phyloP scores from a whole-genome alignment of 2,888 invertebrate genomes.

The Chirona hameri region DNA sequence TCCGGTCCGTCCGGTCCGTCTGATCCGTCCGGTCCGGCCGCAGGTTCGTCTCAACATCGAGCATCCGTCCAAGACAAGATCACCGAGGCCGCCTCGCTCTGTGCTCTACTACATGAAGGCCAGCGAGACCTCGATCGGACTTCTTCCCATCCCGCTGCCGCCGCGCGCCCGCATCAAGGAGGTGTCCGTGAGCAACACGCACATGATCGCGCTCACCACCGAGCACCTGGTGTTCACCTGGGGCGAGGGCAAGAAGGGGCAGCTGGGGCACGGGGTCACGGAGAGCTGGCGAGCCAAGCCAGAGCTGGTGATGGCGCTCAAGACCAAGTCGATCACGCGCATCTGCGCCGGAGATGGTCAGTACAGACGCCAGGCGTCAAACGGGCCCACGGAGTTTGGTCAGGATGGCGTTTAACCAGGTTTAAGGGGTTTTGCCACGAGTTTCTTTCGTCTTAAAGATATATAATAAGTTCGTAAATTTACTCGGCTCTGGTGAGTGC shows the following conservation, averaged over 20 bases:
- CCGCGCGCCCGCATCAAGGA: constrained; percentile 49
- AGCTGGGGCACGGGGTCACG: constrained; percentile 57
- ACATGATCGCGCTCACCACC: constrained; percentile 56
- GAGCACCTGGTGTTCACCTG: constrained; percentile 64
- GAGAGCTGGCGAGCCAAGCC: constrained; percentile 57
- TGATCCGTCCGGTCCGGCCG: no score
- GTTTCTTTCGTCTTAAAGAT: no score
- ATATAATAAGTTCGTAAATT: no score
- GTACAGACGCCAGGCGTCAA: background rate
- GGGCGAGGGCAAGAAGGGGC: constrained; percentile 64
- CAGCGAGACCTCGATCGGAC: constrained; percentile 52
- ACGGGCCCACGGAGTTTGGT: no score
- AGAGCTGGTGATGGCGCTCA: constrained; percentile 57
- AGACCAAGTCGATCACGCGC: constrained; percentile 59
- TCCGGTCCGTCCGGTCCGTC: no score
- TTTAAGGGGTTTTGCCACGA: no score
- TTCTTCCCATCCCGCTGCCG: constrained; percentile 57
- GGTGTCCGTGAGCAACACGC: constrained; percentile 57
- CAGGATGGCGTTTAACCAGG: no score
- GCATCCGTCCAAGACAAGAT: background rate
- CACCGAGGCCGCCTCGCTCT: constrained; percentile 45
- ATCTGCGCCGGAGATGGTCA: constrained; percentile 40
- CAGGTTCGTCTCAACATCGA: constrained; percentile 3
- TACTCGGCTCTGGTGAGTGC: no score
- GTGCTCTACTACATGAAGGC: constrained; percentile 57